Base-by-base conservation (phyloP, 2,888 invertebrate genomes). In the Leptopilina syphax region DNA sequence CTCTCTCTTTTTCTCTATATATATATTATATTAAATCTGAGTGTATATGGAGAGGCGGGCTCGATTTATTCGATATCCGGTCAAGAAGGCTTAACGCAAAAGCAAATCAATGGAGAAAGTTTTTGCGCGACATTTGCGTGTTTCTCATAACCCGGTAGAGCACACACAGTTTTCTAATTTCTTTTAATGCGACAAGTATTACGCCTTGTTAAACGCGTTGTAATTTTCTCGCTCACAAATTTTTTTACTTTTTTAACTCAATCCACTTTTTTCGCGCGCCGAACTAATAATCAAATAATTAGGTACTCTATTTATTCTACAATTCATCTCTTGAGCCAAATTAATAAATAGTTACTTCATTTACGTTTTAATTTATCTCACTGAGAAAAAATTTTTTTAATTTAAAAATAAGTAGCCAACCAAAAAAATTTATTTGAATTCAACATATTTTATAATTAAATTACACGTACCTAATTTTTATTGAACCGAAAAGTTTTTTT, bases 51-150 rank as follows among this genome's bases (percentile, higher is more conserved):
- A 70, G 27, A 70, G 68, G 68, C 50, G 68, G 68, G 47, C 47
- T 70, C 50, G 68, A 70, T 70, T 70, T 70, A 70, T 73, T 81
- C 81, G 81, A 81, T 82, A 82, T 78, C 80, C 79, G 78, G 68
- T 60, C 78, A 70, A 78, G 79, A 76, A 79, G 82, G 80, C 80
- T 18, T 76, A 79, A 27, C 65, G 60, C 81, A 81, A 79, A 27
- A 54, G 60, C 81, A 81, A 83, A 83, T 83, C 80, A 83, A 81
- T 83, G 81, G 82, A 83, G 82, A 83, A 83, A 83, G 82, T 18
- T 18, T 83, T 47, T 83, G 82, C 79, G 81, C 81, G 82, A 80
- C 81, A 81, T 68, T 78, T 77, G 79, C 78, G 65, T 80, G 81
- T 83, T 83, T 83, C 82, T 83, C 82, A 83, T 83, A 81, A 81